Conservation (phyloP, 2,113 vertebrate genomes). For the Ornithorhynchus anatinus region DNA sequence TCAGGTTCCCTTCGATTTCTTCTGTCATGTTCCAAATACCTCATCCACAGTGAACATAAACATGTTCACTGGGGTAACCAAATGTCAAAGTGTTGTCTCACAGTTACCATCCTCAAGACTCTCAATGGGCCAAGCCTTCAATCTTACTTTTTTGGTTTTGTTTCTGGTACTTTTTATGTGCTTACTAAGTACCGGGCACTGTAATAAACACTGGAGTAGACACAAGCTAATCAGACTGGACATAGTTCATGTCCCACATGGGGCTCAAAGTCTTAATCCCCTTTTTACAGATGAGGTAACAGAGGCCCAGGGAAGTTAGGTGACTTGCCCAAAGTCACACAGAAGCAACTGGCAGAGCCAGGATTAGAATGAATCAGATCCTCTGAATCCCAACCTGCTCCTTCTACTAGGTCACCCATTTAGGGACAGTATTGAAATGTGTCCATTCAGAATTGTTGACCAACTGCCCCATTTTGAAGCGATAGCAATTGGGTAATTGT, state of each 20-base stretch:
- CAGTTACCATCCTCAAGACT: background rate
- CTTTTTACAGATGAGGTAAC: background rate
- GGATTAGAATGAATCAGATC: background rate
- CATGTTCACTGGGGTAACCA: background rate
- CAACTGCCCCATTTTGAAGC: constrained; percentile 28
- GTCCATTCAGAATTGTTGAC: constrained; percentile 37
- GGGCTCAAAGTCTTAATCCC: background rate
- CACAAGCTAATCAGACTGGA: background rate
- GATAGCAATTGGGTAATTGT: constrained; percentile 22
- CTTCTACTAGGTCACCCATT: background rate
- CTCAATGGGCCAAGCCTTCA: background rate
- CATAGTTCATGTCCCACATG: background rate
- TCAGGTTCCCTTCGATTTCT: background rate
- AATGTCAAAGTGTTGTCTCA: background rate
- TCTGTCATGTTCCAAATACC: background rate
- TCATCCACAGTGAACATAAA: background rate
- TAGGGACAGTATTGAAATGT: constrained; percentile 17
- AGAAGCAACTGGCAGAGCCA: background rate
- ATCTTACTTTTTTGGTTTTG: too few relatives aligned
- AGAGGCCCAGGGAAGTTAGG: background rate
- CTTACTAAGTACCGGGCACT: too few relatives aligned
- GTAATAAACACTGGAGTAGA: too few relatives aligned
- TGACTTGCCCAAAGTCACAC: background rate
- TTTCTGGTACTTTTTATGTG: too few relatives aligned
- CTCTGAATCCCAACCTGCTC: background rate